Conservation (phyloP, 2,888 invertebrate species). For the Heteromurus nitidus region DNA sequence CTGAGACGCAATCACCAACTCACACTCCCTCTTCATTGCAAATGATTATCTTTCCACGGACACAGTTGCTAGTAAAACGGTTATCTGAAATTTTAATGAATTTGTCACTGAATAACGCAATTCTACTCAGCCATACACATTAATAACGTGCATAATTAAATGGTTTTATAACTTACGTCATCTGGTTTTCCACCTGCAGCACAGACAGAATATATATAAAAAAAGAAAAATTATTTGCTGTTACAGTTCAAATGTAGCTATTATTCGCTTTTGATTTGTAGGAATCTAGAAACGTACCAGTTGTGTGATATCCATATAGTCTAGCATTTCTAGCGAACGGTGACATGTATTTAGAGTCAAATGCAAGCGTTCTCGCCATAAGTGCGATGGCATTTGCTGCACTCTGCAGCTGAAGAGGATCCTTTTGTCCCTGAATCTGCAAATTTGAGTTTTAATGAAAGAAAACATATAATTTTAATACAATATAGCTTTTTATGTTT, state of each 20-base stretch:
- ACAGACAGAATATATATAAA: conserved; percentile 4
- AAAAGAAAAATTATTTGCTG: background rate
- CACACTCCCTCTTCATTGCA: too few relatives aligned
- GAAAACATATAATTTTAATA: too few relatives aligned
- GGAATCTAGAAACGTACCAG: conserved; percentile 80
- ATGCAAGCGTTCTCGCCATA: conserved; percentile 95
- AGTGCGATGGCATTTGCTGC: conserved; percentile 96
- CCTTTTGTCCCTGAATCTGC: conserved; percentile 75
- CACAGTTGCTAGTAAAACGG: conserved; percentile 67
- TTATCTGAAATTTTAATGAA: conserved; percentile 44
- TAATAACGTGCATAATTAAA: background rate
- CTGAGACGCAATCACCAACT: background rate
- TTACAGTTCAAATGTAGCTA: background rate
- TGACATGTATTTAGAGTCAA: conserved; percentile 95
- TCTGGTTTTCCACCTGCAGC: conserved; percentile 96
- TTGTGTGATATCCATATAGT: conserved; percentile 93
- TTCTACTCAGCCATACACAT: background rate
- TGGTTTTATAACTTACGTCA: conserved; percentile 76
- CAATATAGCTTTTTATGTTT: too few relatives aligned
- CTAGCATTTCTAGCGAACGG: conserved; percentile 96
- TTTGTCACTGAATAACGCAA: background rate
- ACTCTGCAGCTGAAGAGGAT: conserved; percentile 87
- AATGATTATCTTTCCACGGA: conserved; percentile 63
- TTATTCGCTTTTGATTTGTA: background rate
- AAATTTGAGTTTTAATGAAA: too few relatives aligned